These are phyloP conservation scores for Resseliella maxima DNA, from an alignment of 2,888 invertebrate species.

Conservation along the genomic window DNA sequence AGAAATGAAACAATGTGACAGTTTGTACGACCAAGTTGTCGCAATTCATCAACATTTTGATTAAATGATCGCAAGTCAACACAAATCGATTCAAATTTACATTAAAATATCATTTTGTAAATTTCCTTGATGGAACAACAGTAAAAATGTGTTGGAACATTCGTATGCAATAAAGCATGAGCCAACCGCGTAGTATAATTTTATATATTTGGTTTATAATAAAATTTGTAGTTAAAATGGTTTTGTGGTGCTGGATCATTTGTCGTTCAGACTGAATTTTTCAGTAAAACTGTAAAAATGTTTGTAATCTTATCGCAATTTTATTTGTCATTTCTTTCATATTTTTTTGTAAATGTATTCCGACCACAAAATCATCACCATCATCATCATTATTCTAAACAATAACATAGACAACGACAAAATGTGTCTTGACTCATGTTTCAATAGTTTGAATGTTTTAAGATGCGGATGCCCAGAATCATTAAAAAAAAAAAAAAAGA, in stretches of 20 bases:
- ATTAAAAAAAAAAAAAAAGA: constrained; percentile 38
- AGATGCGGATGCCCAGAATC: background rate
- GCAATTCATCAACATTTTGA: constrained; percentile 30
- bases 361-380: constrained; percentile 45
- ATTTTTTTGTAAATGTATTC: background rate
- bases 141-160: background rate
- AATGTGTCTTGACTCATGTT: constrained; percentile 28
- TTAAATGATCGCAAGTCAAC: constrained; percentile 37
- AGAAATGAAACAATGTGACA: background rate
- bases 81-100: constrained; percentile 48
- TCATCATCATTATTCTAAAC: constrained; percentile 7
- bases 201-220: background rate
- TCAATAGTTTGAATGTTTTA: background rate
- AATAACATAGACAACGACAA: background rate
- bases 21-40: constrained; percentile 1
- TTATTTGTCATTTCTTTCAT: background rate
- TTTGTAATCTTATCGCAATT: background rate
- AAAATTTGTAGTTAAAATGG: background rate
- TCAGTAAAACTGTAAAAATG: background rate
- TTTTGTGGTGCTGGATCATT: constrained; percentile 7
- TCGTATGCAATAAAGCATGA: background rate
- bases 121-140: constrained; percentile 33
- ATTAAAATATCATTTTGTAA: constrained; percentile 21
- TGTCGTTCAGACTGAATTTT: background rate
- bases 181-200: background rate